These are phyloP conservation scores for Hypercompe scribonia DNA, from an alignment of 2,888 invertebrate species.

Conservation along the genomic window DNA sequence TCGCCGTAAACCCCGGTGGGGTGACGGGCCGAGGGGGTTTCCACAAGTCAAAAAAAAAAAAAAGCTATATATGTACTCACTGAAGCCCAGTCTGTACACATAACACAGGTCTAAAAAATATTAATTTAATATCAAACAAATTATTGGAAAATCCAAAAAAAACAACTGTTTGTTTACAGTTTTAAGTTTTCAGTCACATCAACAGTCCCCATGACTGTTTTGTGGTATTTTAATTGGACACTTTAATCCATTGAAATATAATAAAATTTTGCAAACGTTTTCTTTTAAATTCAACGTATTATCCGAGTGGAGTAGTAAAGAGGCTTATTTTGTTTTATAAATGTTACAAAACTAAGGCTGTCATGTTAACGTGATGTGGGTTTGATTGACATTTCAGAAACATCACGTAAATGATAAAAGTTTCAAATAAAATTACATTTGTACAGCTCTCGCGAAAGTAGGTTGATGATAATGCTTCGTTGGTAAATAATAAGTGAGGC, in stretches of 20 bases:
- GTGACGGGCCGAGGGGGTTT: too few species aligned
- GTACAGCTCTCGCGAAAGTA: background rate
- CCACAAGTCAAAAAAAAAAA: too few species aligned
- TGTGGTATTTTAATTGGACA: background rate
- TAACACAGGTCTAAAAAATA: too few species aligned
- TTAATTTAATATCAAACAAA: too few species aligned
- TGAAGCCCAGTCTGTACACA: too few species aligned
- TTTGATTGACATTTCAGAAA: constrained; percentile 32
- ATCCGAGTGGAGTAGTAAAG: background rate
- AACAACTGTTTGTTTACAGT: too few species aligned
- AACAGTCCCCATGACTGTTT: too few species aligned
- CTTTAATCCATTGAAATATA: background rate
- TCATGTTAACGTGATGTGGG: constrained; percentile 45
- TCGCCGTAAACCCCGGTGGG: too few species aligned
- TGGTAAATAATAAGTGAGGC: background rate
- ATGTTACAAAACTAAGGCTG: constrained; percentile 41
- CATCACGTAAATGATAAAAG: constrained; percentile 13
- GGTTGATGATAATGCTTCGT: background rate
- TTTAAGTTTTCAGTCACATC: too few species aligned
- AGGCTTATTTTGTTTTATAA: constrained; percentile 36
- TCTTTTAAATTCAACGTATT: background rate
- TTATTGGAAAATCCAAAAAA: too few species aligned
- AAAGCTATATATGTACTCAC: too few species aligned
- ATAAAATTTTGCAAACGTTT: background rate
- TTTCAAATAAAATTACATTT: background rate